Percentiles rank a stretch among this genome's conserved stretches.
These are phyloP conservation scores for Ophion ellenae DNA, from an alignment of 2,888 invertebrate species.

Conservation along the genomic window DNA sequence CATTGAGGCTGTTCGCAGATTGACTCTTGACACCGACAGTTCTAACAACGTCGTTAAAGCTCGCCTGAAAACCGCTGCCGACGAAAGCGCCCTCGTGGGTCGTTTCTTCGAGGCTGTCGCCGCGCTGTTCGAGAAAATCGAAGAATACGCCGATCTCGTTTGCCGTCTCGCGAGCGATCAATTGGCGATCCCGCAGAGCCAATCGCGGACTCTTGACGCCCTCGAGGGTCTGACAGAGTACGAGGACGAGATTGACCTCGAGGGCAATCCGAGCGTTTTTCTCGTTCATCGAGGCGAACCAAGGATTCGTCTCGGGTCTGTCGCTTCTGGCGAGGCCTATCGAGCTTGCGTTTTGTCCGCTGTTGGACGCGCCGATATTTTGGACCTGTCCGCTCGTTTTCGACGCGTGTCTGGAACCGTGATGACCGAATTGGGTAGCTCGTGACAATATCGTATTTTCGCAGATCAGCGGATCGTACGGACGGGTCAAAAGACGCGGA, in stretches of 20 bases:
- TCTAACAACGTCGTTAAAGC: conserved; percentile 70
- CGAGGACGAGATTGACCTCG: conserved; percentile 80
- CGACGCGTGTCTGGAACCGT: conserved; percentile 74
- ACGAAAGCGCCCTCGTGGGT: conserved; percentile 66
- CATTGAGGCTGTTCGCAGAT: conserved; percentile 69
- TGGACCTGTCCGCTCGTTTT: conserved; percentile 69
- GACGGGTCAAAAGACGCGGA: conserved; percentile 79
- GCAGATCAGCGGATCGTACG: conserved; percentile 82
- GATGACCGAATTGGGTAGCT: conserved; percentile 78
- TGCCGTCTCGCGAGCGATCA: conserved; percentile 81
- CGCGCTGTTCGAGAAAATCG: conserved; percentile 80
- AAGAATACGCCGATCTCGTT: conserved; percentile 82
- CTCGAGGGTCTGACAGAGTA: conserved; percentile 81
- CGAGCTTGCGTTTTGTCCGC: conserved; percentile 26
- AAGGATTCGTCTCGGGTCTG: conserved; percentile 73
- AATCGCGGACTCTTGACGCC: conserved; percentile 80
- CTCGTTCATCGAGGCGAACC: conserved; percentile 82
- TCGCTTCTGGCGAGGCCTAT: conserved; percentile 58
- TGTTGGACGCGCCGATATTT: neutral
- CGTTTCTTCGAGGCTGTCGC: conserved; percentile 74
- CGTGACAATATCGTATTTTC: conserved; percentile 81
- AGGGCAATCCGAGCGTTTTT: conserved; percentile 81
- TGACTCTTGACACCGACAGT: conserved; percentile 71
- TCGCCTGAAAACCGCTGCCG: conserved; percentile 69
- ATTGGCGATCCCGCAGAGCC: conserved; percentile 79